Conservation (phyloP, 2,888 invertebrate genomes). For the Linnaemya tessellans region DNA sequence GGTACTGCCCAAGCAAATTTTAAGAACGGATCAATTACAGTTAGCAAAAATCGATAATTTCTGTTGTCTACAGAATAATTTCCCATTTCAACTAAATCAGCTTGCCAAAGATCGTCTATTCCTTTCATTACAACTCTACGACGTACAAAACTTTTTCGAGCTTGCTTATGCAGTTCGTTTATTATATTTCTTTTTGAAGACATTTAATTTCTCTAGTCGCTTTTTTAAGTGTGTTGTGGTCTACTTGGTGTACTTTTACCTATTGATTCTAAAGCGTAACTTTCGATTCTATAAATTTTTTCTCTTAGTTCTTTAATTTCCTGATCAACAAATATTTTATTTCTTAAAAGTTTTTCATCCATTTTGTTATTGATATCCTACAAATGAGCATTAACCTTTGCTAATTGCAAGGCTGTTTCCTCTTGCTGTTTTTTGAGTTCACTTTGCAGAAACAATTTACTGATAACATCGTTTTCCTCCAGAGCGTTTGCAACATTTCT, state of each 20-base stretch:
- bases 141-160: background rate
- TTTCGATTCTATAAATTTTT: background rate
- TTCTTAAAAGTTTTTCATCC: no score
- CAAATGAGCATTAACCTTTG: background rate
- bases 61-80: background rate
- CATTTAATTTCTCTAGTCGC: background rate
- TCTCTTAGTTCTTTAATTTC: background rate
- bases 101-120: background rate
- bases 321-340: no score
- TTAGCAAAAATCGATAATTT: background rate
- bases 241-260: background rate
- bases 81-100: background rate
- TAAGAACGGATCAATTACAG: background rate
- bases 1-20: background rate
- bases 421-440: background rate
- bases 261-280: background rate
- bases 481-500: background rate
- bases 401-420: background rate
- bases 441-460: background rate
- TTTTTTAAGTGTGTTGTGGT: background rate
- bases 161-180: background rate
- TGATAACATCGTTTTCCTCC: background rate
- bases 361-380: background rate
- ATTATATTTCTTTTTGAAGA: background rate
- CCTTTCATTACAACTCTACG: background rate